Percentiles rank a stretch among this genome's conserved stretches.
These are phyloP conservation scores for Nudaria mundana DNA, from an alignment of 2,888 invertebrate genomes.

Conservation along the genomic window DNA sequence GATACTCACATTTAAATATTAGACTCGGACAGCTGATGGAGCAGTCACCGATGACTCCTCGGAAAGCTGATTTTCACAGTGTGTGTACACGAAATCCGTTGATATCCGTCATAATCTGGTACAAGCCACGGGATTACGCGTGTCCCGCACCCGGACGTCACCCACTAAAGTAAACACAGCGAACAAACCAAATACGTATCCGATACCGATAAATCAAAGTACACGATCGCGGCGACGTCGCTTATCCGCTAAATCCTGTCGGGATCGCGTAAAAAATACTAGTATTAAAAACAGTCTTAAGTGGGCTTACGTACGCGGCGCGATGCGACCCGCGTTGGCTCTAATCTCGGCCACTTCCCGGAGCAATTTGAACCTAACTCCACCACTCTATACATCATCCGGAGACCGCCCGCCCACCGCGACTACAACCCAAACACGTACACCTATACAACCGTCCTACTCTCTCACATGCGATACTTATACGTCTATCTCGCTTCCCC, in stretches of 20 bases:
- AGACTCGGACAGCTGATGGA: constrained; percentile 29
- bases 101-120: constrained; percentile 77
- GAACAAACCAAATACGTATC: constrained; percentile 69
- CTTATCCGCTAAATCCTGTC: constrained; percentile 80
- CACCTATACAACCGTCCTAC: constrained; percentile 49
- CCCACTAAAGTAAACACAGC: constrained; percentile 79
- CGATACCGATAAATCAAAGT: constrained; percentile 81
- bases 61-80: constrained; percentile 56
- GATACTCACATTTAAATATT: constrained; percentile 53
- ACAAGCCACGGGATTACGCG: constrained; percentile 73
- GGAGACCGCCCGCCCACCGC: constrained; percentile 76
- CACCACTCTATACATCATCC: constrained; percentile 88
- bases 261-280: constrained; percentile 83
- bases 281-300: constrained; percentile 88
- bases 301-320: constrained; percentile 84
- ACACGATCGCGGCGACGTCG: constrained; percentile 76
- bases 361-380: constrained; percentile 88
- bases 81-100: constrained; percentile 67
- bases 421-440: constrained; percentile 50
- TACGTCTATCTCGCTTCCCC: constrained; percentile 49
- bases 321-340: constrained; percentile 84
- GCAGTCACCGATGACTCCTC: constrained; percentile 46
- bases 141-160: constrained; percentile 68
- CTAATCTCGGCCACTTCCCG: constrained; percentile 89
- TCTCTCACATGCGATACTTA: constrained; percentile 32